A percentile compares a stretch with the other conserved stretches of the same genome.
Evolutionary conservation across 2,888 invertebrate genomes (phyloP).

Genomic region (Cancer borealis): DNA sequence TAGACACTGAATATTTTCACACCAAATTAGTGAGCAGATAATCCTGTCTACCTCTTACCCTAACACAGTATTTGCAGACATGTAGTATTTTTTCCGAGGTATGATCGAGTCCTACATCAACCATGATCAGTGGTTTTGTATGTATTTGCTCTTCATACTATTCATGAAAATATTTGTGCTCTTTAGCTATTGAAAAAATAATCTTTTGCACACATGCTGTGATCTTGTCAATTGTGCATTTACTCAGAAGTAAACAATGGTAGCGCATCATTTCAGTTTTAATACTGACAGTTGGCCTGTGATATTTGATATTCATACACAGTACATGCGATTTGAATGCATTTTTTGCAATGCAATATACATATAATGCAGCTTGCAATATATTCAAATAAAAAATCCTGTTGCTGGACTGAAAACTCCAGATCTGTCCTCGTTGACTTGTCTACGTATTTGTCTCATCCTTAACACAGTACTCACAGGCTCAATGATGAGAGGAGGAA

Average conservation of each 20-base stretch:
- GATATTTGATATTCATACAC: conserved; percentile 1
- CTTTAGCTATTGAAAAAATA: neutral
- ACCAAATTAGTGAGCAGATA: conserved; percentile 35
- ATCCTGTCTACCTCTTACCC: conserved; percentile 13
- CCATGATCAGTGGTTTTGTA: neutral
- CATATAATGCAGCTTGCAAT: neutral
- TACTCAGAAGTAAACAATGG: neutral
- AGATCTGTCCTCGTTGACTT: no score
- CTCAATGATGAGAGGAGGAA: neutral
- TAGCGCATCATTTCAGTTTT: neutral
- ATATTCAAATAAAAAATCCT: neutral
- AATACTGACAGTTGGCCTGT: conserved; percentile 17
- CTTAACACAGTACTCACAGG: neutral
- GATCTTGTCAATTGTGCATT: neutral
- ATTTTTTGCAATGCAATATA: neutral
- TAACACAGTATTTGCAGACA: conserved; percentile 16
- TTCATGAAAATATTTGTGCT: neutral
- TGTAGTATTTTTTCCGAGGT: neutral
- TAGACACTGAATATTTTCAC: conserved; percentile 25
- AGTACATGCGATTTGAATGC: neutral
- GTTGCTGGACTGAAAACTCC: neutral
- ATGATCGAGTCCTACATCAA: neutral
- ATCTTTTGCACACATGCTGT: neutral
- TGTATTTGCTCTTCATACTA: neutral
- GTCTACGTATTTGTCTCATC: no score